These are phyloP conservation scores for Parnassius smintheus DNA, from an alignment of 2,888 invertebrate species.

Conservation along the genomic window DNA sequence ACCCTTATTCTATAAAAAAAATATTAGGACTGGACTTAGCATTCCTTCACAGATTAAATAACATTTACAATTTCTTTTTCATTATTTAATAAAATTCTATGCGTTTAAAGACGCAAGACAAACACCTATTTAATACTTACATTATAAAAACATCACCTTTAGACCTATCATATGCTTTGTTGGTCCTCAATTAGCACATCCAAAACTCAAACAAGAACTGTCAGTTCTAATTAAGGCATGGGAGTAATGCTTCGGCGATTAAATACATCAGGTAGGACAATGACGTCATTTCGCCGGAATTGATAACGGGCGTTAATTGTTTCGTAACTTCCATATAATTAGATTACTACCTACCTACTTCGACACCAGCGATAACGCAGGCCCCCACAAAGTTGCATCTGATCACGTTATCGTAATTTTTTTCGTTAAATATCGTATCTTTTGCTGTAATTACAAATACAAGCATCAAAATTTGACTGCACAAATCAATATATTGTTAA, in stretches of 20 bases:
- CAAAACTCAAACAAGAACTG: neutral
- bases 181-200: neutral
- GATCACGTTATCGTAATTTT: neutral
- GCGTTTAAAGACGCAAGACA: too few species aligned
- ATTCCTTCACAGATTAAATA: too few species aligned
- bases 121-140: too few species aligned
- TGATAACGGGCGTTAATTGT: slow-evolving; percentile 14
- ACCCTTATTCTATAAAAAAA: too few species aligned
- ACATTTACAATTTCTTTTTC: too few species aligned
- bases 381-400: neutral
- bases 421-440: neutral
- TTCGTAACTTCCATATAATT: slow-evolving; percentile 22
- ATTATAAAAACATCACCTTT: neutral
- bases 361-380: slow-evolving; percentile 10
- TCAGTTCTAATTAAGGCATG: neutral
- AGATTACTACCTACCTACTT: slow-evolving; percentile 14
- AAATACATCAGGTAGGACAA: neutral
- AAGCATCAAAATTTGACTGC: too few species aligned
- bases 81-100: too few species aligned
- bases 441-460: neutral
- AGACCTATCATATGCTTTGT: neutral
- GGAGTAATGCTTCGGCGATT: neutral
- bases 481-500: too few species aligned
- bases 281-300: slow-evolving; percentile 16
- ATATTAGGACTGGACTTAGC: too few species aligned